A percentile compares a stretch with the other conserved stretches of the same genome.
Conservation (phyloP, 37 sponge, comb jelly and placozoan species). For the Spongia lamella region DNA sequence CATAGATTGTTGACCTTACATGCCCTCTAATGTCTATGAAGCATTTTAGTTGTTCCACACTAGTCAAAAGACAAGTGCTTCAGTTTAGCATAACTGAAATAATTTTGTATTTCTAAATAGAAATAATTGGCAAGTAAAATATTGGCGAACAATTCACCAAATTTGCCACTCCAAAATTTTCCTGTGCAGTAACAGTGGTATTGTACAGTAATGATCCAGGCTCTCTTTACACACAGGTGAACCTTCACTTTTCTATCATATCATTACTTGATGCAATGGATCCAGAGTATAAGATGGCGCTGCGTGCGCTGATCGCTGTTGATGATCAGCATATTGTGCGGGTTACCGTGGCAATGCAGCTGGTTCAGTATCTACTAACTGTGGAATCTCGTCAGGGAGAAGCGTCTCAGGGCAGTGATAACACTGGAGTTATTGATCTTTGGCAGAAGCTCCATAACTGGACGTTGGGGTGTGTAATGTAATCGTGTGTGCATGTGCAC, state of each 20-base stretch:
- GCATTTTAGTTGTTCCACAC: not conserved
- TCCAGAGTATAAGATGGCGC: conserved; percentile 2
- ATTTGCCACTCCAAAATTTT: too few species aligned
- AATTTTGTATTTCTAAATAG: too few species aligned
- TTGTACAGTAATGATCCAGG: too few species aligned
- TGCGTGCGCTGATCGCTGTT: conserved; percentile 41
- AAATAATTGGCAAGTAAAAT: too few species aligned
- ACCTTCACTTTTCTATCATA: conserved; percentile 45
- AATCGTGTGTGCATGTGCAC: not conserved
- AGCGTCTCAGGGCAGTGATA: not conserved
- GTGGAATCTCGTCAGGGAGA: too few species aligned
- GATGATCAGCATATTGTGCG: conserved; percentile 38
- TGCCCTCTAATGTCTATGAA: too few species aligned
- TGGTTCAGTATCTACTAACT: conserved; percentile 56
- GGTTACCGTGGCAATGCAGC: conserved; percentile 33
- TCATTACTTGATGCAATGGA: conserved; percentile 4
- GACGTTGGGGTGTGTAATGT: not conserved
- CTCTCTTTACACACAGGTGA: conserved; percentile 30
- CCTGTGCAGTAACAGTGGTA: too few species aligned
- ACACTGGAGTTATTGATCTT: not conserved
- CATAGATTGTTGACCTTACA: too few species aligned
- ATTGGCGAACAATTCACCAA: too few species aligned
- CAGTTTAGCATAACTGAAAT: too few species aligned
- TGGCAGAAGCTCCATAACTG: not conserved
- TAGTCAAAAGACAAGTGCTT: too few species aligned